Conservation (phyloP, 2,113 vertebrate species). For the Pipra filicauda region DNA sequence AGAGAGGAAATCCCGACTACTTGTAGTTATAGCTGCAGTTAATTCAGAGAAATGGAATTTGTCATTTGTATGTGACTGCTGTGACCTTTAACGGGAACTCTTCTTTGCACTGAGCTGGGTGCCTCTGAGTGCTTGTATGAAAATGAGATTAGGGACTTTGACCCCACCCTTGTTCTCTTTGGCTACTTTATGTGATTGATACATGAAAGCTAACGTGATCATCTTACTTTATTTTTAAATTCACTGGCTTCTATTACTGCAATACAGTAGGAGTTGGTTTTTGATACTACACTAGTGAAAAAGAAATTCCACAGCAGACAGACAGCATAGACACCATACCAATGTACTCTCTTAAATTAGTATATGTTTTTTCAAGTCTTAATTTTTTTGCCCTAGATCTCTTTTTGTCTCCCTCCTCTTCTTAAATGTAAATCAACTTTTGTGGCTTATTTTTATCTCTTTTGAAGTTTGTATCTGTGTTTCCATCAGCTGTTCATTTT, state of each 20-base stretch:
- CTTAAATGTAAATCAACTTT: neutral
- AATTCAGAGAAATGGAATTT: neutral
- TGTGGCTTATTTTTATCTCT: neutral
- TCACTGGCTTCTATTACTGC: neutral
- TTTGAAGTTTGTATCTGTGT: neutral
- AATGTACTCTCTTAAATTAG: neutral
- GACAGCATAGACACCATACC: neutral
- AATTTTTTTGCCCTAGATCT: neutral
- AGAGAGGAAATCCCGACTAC: neutral
- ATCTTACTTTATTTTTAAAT: neutral
- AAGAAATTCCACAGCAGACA: neutral
- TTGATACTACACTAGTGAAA: neutral
- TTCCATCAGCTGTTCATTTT: conserved; percentile 3
- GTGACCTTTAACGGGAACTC: neutral
- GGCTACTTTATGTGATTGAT: neutral
- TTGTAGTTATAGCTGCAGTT: neutral
- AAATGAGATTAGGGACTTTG: neutral
- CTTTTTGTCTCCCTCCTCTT: neutral
- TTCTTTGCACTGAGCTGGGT: neutral
- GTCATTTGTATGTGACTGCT: neutral
- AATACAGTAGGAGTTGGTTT: neutral
- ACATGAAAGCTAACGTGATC: neutral
- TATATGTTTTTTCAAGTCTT: neutral
- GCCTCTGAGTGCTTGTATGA: neutral
- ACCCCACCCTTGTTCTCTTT: neutral